Base-by-base conservation (phyloP, 2,797 vertebrate species). In the Silurus aristotelis region DNA sequence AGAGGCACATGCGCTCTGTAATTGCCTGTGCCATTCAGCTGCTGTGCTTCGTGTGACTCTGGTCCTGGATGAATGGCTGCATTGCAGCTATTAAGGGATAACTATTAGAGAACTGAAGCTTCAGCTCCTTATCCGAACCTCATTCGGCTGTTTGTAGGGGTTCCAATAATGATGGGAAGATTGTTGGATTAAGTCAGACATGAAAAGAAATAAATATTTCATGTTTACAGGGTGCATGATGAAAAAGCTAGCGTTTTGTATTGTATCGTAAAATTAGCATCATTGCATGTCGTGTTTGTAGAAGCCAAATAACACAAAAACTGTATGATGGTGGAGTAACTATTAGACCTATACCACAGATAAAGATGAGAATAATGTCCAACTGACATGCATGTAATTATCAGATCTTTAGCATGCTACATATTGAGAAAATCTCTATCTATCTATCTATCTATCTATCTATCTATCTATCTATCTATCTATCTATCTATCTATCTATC, bases 21-120 rank as follows among this genome's bases (percentile, higher is more conserved):
- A 99, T 99, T 99, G 97, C 96, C 95, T 96, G 92, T 95, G 96
- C 96, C 95, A 96, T 97, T 99, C 96, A 96, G 96, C 97, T 97
- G 96, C 91, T 89, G 90, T 96, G 96, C 96, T 97, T 98, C 98
- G 96, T 99, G 91, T 89, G 93, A 93, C 95, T 97, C 96, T 96
- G 96, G 97, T 97, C 97, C 96, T 96, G 94, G 96, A 96, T 97
- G 97, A 99, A 98, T 98, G 97, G 96, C 95, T 96, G 96, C 95
- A 95, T 97, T 95, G 94, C 95, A 95, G 95, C 96, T 92, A 94
- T 94, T 94, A 93, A 95, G 85, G 91, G 96, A 95, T 96, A 96
- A 96, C 97, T 98, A 96, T 97, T 97, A 97, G 96, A 95, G 93
- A 93, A 92, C 93, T 91, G 82, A 72, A 80, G 88, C 88, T 89